Percentiles rank a stretch among this genome's conserved stretches.
Conservation (phyloP, 2,797 vertebrate genomes). For the Spea hammondii region DNA sequence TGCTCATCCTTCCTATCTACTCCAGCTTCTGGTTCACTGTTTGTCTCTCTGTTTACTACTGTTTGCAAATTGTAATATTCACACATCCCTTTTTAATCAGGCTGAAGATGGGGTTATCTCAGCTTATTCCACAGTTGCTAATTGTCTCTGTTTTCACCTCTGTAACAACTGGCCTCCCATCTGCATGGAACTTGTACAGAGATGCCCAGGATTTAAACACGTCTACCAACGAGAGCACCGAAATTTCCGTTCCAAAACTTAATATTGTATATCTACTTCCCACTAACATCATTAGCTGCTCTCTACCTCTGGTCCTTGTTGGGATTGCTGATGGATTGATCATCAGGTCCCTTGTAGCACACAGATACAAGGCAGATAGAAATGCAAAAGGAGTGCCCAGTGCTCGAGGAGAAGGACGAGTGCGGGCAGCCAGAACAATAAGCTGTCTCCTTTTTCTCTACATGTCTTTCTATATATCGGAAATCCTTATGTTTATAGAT, state of each 20-base stretch:
- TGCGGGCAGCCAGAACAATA: constrained; percentile 31
- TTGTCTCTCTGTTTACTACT: constrained; percentile 34
- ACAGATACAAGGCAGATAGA: constrained; percentile 8
- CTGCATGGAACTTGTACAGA: constrained; percentile 18
- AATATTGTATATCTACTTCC: constrained; percentile 22
- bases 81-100: constrained; percentile 30
- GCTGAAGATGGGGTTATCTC: constrained; percentile 13
- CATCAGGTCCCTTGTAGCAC: constrained; percentile 28
- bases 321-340: constrained; percentile 30
- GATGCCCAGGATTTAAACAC: background rate
- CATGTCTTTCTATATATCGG: constrained; percentile 21
- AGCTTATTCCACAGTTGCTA: constrained; percentile 12
- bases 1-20: constrained; percentile 23
- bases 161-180: constrained; percentile 24
- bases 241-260: constrained; percentile 8
- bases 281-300: constrained; percentile 28
- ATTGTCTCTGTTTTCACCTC: constrained; percentile 26
- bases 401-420: constrained; percentile 13
- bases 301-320: constrained; percentile 21
- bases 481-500: constrained; percentile 27
- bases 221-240: background rate
- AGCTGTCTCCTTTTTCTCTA: constrained; percentile 33
- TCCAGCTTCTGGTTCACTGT: constrained; percentile 42
- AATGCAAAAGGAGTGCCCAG: constrained; percentile 23
- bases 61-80: constrained; percentile 37